Percentiles rank a stretch among this genome's conserved stretches.
phyloP scores from a whole-genome alignment of 2,113 vertebrate species.

The Parus major region DNA sequence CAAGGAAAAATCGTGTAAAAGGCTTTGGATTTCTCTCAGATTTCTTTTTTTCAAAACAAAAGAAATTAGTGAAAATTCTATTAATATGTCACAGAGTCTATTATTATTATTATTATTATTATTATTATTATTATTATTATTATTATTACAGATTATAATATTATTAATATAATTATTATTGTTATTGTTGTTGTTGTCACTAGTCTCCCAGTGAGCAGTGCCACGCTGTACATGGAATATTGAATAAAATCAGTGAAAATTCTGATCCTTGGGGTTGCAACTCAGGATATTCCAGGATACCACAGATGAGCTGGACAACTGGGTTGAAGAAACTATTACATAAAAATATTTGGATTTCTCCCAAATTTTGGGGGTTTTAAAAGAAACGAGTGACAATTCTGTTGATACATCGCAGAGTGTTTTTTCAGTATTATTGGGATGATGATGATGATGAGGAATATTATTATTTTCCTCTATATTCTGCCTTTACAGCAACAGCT shows the following conservation, averaged over 20 bases:
- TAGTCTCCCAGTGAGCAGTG: no score
- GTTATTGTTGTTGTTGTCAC: background rate
- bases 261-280: background rate
- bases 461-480: accelerated
- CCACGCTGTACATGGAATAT: no score
- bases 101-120: background rate
- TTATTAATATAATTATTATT: background rate
- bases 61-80: background rate
- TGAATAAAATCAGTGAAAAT: background rate
- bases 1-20: background rate
- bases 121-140: no score
- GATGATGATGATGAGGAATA: background rate
- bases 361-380: background rate
- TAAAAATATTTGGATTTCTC: background rate
- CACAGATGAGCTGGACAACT: background rate
- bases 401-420: background rate
- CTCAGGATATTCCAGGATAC: background rate
- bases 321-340: background rate
- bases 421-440: accelerated
- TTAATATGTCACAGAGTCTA: background rate
- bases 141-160: no score
- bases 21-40: background rate
- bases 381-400: background rate
- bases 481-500: background rate
- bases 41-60: background rate